Conservation (phyloP, 2,113 vertebrate species). For the Zosterops hypoxanthus region DNA sequence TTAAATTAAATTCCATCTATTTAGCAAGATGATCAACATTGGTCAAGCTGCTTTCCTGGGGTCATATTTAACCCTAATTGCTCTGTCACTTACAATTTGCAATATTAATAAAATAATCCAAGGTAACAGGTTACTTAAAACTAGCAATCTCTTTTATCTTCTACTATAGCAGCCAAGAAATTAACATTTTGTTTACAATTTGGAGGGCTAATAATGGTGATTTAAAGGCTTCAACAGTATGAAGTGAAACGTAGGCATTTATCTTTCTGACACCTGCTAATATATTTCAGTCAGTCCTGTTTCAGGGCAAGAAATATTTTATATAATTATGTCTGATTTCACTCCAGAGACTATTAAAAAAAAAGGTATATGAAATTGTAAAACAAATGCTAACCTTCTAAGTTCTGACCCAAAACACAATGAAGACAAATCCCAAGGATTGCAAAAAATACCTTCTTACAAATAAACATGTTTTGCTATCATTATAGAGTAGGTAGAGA, state of each 20-base stretch:
- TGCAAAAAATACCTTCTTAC: neutral
- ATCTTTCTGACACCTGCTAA: neutral
- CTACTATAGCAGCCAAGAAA: neutral
- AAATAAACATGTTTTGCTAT: neutral
- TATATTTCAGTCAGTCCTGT: neutral
- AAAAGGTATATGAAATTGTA: neutral
- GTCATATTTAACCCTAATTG: slow-evolving; percentile 20
- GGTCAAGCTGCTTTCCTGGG: slow-evolving; percentile 13
- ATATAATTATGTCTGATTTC: neutral
- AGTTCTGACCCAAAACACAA: neutral
- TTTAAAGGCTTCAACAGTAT: neutral
- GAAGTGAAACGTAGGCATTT: neutral
- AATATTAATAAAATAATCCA: slow-evolving; percentile 18
- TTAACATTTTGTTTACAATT: neutral
- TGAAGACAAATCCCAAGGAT: neutral
- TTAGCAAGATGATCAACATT: neutral
- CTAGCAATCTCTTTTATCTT: neutral
- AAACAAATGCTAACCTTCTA: neutral
- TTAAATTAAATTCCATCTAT: slow-evolving; percentile 15
- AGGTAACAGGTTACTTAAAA: neutral
- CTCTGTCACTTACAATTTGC: slow-evolving; percentile 5
- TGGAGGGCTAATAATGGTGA: neutral
- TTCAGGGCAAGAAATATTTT: neutral
- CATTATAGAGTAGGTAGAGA: neutral
- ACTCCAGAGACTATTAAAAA: neutral